phyloP scores from a whole-genome alignment of 2,888 invertebrate species.

The Xestia c-nigrum region DNA sequence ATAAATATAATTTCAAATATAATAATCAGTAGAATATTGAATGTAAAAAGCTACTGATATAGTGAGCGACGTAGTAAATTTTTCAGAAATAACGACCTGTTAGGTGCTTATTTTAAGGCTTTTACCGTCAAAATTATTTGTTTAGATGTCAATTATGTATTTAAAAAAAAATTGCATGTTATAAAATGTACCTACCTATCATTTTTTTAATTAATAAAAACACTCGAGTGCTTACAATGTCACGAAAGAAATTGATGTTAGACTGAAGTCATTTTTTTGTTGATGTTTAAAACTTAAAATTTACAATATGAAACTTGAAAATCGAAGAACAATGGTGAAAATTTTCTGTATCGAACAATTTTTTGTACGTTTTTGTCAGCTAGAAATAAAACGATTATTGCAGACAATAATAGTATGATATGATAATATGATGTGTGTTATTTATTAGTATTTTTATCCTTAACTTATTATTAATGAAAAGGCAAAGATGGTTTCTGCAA shows the following conservation, averaged over 20 bases:
- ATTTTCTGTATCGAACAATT: background rate
- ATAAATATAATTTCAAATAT: conserved; percentile 23
- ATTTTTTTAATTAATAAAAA: conserved; percentile 8
- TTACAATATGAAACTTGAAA: conserved; percentile 10
- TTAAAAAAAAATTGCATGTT: conserved; percentile 35
- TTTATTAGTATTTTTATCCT: conserved; percentile 67
- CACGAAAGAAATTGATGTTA: conserved; percentile 40
- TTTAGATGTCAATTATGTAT: conserved; percentile 58
- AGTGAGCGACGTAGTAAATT: conserved; percentile 34
- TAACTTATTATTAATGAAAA: conserved; percentile 39
- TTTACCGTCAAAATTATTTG: conserved; percentile 29
- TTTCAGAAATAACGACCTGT: conserved; percentile 13
- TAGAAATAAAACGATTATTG: conserved; percentile 67
- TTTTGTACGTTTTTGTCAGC: conserved; percentile 50
- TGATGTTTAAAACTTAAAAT: conserved; percentile 34
- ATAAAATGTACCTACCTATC: background rate
- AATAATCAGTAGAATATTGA: conserved; percentile 1
- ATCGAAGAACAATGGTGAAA: background rate
- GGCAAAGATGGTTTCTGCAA: conserved; percentile 57
- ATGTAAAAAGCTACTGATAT: conserved; percentile 25
- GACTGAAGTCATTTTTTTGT: conserved; percentile 54
- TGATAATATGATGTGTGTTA: conserved; percentile 60
- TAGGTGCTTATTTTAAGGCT: conserved; percentile 27
- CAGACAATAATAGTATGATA: conserved; percentile 75
- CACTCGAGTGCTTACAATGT: conserved; percentile 46